Conservation (phyloP, 2,797 vertebrate species). For the Falco columbarius region DNA sequence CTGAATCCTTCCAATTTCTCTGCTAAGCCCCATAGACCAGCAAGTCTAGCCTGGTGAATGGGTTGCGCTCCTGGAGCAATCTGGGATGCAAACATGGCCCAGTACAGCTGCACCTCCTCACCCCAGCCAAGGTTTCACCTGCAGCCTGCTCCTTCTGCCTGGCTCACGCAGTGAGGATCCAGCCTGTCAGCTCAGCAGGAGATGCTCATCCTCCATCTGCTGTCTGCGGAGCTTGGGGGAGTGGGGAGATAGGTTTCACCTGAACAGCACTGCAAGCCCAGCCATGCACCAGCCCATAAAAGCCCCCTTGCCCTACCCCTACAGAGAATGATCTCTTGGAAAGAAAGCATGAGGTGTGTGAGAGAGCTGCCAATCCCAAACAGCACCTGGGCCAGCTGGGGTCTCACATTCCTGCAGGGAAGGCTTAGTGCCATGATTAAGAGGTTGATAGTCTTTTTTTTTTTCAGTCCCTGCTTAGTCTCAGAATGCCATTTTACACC, state of each 20-base stretch:
- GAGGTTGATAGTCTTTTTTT: not conserved
- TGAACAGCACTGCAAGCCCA: not conserved
- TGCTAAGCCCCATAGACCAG: not conserved
- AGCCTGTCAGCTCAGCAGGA: not conserved
- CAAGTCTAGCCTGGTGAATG: not conserved
- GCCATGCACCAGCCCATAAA: not conserved
- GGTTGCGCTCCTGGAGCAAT: not conserved
- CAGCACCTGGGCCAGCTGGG: not conserved
- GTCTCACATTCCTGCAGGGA: not conserved
- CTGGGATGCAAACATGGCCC: not conserved
- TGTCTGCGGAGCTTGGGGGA: accelerated
- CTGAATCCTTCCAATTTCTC: not conserved
- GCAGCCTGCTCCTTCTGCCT: not conserved
- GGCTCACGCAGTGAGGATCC: not conserved
- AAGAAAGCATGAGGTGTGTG: not conserved
- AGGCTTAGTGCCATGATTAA: not conserved
- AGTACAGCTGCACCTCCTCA: not conserved
- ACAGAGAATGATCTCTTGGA: not conserved
- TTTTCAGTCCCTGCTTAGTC: not conserved
- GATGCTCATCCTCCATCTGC: not conserved
- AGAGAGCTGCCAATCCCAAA: not conserved
- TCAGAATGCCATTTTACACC: not conserved
- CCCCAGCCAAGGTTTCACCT: not conserved
- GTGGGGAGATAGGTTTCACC: accelerated
- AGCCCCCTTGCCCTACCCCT: not conserved